Percentiles rank a stretch among this genome's conserved stretches.
Conservation (phyloP, 2,113 vertebrate species). For the Oncorhynchus mykiss region DNA sequence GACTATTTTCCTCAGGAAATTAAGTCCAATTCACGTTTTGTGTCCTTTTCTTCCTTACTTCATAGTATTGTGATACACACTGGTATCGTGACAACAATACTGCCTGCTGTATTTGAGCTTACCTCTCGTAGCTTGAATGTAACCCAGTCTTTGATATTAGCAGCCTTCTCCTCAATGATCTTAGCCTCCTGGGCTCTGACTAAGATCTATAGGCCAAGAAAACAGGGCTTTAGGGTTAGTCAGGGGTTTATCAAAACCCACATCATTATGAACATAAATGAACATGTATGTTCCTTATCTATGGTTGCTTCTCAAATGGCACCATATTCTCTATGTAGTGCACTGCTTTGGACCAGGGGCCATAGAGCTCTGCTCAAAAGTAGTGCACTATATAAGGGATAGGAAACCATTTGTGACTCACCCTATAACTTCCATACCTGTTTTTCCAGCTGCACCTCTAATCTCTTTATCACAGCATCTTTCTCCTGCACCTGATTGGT, state of each 20-base stretch:
- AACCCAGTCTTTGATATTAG: slow-evolving; percentile 97
- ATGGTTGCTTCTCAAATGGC: background rate
- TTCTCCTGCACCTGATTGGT: slow-evolving; percentile 76
- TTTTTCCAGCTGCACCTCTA: slow-evolving; percentile 82
- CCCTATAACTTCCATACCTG: slow-evolving; percentile 70
- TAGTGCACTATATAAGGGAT: background rate
- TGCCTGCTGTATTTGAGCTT: slow-evolving; percentile 25
- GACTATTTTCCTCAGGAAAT: no score
- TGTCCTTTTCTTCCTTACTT: no score
- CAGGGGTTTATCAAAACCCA: slow-evolving; percentile 16
- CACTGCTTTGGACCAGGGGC: no score
- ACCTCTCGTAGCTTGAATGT: slow-evolving; percentile 89
- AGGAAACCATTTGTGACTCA: no score
- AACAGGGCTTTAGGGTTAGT: slow-evolving; percentile 5
- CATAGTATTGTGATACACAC: no score
- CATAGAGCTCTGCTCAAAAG: no score
- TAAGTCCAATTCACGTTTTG: no score
- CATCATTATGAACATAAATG: slow-evolving; percentile 51
- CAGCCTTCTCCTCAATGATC: slow-evolving; percentile 91
- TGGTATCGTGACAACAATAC: no score
- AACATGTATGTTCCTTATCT: slow-evolving; percentile 43
- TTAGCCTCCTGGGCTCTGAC: slow-evolving; percentile 90
- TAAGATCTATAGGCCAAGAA: slow-evolving; percentile 76
- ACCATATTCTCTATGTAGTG: no score
- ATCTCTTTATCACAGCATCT: slow-evolving; percentile 76